Conservation (phyloP, 2,888 invertebrate species). For the Emmelina monodactyla region DNA sequence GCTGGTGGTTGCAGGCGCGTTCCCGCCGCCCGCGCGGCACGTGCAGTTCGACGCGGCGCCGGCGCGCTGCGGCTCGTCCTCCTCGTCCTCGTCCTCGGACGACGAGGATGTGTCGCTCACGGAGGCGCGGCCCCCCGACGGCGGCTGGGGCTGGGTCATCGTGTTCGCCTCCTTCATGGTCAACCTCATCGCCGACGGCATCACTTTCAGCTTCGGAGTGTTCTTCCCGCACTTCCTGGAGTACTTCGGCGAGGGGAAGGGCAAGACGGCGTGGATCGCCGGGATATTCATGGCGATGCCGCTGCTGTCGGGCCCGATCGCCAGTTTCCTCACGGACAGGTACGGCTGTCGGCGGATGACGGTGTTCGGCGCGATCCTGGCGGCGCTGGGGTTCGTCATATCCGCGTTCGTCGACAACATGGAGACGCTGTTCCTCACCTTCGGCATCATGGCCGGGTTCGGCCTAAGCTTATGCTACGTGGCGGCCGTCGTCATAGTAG, state of each 20-base stretch:
- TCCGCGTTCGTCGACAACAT: conserved; percentile 80
- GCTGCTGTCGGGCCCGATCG: conserved; percentile 83
- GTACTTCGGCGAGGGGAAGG: conserved; percentile 84
- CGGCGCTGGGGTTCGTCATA: conserved; percentile 78
- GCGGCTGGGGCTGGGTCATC: conserved; percentile 94
- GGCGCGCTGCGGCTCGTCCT: conserved; percentile 46
- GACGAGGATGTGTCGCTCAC: conserved; percentile 70
- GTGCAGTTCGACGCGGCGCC: conserved; percentile 68
- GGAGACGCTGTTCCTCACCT: conserved; percentile 80
- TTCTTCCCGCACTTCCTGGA: conserved; percentile 86
- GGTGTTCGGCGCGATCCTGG: conserved; percentile 78
- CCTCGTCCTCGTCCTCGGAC: conserved; percentile 66
- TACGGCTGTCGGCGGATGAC: conserved; percentile 84
- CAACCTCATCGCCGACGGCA: conserved; percentile 90
- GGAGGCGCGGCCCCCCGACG: conserved; percentile 81
- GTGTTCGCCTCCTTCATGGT: conserved; percentile 89
- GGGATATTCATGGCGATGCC: conserved; percentile 93
- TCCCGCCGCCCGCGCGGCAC: conserved; percentile 53
- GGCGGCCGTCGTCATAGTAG: conserved; percentile 89
- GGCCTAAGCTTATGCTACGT: conserved; percentile 88
- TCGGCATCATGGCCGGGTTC: conserved; percentile 84
- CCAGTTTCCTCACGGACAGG: conserved; percentile 82
- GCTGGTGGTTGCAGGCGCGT: conserved; percentile 42
- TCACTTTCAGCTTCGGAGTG: conserved; percentile 92
- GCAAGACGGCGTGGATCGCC: conserved; percentile 90